Evolutionary conservation across 2,113 vertebrate species (phyloP).

Genomic region (Stegastes partitus): DNA sequence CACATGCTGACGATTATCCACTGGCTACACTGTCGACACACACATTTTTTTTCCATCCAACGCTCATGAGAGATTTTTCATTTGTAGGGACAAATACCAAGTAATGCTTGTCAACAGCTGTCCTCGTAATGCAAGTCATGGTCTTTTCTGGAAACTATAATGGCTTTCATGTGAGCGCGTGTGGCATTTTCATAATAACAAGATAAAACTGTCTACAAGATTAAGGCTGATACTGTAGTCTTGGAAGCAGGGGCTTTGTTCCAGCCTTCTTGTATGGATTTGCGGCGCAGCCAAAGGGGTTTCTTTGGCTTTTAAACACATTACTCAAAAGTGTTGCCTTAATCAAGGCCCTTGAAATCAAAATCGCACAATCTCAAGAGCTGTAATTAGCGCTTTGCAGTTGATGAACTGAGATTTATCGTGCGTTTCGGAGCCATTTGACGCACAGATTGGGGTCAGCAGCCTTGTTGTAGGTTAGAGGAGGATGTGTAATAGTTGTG

Average conservation of each 20-base stretch:
- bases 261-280: neutral
- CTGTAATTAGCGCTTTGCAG: neutral
- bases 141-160: conserved; percentile 24
- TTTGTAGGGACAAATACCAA: conserved; percentile 14
- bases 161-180: conserved; percentile 28
- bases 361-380: neutral
- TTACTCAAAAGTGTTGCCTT: neutral
- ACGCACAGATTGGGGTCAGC: neutral
- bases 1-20: conserved; percentile 7
- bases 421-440: neutral
- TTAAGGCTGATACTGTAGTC: conserved; percentile 17
- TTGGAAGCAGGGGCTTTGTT: conserved; percentile 21
- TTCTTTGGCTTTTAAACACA: conserved; percentile 31
- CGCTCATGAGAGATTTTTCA: neutral
- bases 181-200: neutral
- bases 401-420: neutral
- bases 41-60: conserved; percentile 19
- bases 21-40: conserved; percentile 19
- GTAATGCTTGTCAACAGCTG: conserved; percentile 26
- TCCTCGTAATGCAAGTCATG: conserved; percentile 12
- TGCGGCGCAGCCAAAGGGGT: neutral
- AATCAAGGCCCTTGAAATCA: neutral
- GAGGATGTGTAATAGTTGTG: neutral
- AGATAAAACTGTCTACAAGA: conserved; percentile 12
- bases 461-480: conserved; percentile 6